Evolutionary conservation across 1,140 invertebrate genomes (phyloP), one percentile per base, ranked within the genome.

Genomic region (Apis florea): DNA sequence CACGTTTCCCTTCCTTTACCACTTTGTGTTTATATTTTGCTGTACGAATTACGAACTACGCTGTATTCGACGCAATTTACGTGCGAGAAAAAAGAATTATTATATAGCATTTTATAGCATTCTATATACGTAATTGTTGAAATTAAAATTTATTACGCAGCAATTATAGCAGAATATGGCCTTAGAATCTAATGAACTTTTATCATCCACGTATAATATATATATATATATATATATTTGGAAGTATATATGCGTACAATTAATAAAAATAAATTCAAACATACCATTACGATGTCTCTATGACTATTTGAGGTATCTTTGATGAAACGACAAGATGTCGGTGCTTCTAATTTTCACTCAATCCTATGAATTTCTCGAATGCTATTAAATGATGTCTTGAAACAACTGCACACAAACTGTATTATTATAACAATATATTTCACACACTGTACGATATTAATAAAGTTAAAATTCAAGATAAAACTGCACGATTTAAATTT

Each of bases 1-100:
- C 59, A 31, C 15, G 78, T 12, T 26, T 47, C 47, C n/a, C 10
- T 78, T 76, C 56, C n/a, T n/a, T 40, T n/a, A 40, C n/a, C n/a
- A 31, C n/a, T 24, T 40, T 49, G 24, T 49, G 76, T 61, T 49
- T 40, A 49, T 9, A 10, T 59, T 68, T 47, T 10, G n/a, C 47
- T 69, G 8, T 2, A 61, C 59, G 59, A 8, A 24, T 21, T 26
- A 24, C 54, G 13, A 15, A 19, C 15, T 17, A 19, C 54, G 54
- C 6, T 26, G 31, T 40, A 10, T 26, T 26, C 24, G 24, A n/a
- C 56, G 56, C 40, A 63, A 56, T 31, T 63, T 76, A 49, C 66
- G 31, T 40, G 0, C 31, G 31, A 40, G 31, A 40, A 40, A 40
- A 40, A 40, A 40, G n/a, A 40, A 40, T 31, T 31, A 40, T 40